A percentile compares a stretch with the other conserved stretches of the same genome.
phyloP scores from a whole-genome alignment of 2,113 vertebrate genomes.

The Vulpes lagopus region DNA sequence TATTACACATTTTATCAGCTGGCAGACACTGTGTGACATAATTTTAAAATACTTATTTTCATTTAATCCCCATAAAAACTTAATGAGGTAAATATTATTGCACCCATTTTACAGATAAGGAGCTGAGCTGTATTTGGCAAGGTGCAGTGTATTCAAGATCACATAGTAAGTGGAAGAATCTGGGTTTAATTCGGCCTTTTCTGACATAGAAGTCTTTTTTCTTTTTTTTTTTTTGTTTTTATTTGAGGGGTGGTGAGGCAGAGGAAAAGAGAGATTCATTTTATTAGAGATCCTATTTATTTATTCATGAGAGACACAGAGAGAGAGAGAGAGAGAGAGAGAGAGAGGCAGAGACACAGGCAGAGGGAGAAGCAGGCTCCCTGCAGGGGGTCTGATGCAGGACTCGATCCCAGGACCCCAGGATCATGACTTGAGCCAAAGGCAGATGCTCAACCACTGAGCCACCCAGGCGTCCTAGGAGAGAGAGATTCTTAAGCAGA shows the following conservation, averaged over 20 bases:
- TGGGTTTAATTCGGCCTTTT: neutral
- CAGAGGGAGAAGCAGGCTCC: too few relatives aligned
- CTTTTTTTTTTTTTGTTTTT: neutral
- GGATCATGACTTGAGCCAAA: too few relatives aligned
- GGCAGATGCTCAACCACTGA: too few relatives aligned
- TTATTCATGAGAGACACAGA: too few relatives aligned
- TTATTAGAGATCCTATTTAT: too few relatives aligned
- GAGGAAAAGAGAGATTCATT: neutral
- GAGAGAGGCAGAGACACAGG: too few relatives aligned
- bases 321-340: too few relatives aligned
- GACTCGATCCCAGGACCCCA: too few relatives aligned
- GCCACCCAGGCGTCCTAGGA: too few relatives aligned
- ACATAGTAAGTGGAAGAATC: neutral
- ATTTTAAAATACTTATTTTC: neutral
- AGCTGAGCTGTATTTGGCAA: neutral
- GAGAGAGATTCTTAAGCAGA: neutral
- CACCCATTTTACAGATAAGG: neutral
- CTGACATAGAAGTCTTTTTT: neutral
- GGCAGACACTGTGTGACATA: neutral
- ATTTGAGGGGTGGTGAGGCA: neutral
- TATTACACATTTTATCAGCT: conserved; percentile 7
- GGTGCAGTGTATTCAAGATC: neutral
- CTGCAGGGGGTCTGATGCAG: too few relatives aligned
- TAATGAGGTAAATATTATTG: neutral
- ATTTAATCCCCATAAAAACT: neutral